A percentile compares a stretch with the other conserved stretches of the same genome.
phyloP scores from a whole-genome alignment of 1,140 invertebrate genomes.

The Bombus turneri region DNA sequence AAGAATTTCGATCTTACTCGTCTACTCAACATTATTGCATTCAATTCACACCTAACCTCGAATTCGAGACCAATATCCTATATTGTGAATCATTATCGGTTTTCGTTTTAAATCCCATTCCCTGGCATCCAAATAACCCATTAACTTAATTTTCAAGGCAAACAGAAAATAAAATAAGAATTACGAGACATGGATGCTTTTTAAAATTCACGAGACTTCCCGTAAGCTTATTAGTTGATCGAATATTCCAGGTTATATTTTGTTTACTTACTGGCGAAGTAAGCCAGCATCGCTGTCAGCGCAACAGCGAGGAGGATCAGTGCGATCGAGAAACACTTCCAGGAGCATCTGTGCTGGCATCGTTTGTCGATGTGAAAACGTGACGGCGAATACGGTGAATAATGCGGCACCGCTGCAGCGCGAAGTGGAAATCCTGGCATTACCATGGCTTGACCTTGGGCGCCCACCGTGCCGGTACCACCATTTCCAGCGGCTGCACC shows the following conservation, averaged over 20 bases:
- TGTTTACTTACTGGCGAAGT: slow-evolving; percentile 93
- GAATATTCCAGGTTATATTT: not conserved
- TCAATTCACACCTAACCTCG: no score
- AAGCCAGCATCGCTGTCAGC: slow-evolving; percentile 94
- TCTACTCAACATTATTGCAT: not conserved
- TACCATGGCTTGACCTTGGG: slow-evolving; percentile 84
- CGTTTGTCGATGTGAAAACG: slow-evolving; percentile 97
- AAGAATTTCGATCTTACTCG: no score
- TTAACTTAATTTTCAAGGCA: not conserved
- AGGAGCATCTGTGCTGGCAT: slow-evolving; percentile 95
- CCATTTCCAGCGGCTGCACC: slow-evolving; percentile 75
- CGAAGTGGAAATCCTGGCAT: slow-evolving; percentile 91
- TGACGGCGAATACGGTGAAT: slow-evolving; percentile 93
- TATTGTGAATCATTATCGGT: not conserved
- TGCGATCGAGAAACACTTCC: slow-evolving; percentile 95
- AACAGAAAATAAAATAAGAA: not conserved
- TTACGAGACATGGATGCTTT: not conserved
- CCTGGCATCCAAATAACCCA: not conserved
- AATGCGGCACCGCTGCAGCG: slow-evolving; percentile 88
- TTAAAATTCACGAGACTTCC: not conserved
- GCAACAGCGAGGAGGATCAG: slow-evolving; percentile 94
- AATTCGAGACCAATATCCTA: not conserved
- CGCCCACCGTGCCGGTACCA: slow-evolving; percentile 80
- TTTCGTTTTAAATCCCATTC: not conserved
- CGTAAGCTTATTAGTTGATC: not conserved